phyloP scores from a whole-genome alignment of 1,140 invertebrate genomes.

The Drosophila ananassae region DNA sequence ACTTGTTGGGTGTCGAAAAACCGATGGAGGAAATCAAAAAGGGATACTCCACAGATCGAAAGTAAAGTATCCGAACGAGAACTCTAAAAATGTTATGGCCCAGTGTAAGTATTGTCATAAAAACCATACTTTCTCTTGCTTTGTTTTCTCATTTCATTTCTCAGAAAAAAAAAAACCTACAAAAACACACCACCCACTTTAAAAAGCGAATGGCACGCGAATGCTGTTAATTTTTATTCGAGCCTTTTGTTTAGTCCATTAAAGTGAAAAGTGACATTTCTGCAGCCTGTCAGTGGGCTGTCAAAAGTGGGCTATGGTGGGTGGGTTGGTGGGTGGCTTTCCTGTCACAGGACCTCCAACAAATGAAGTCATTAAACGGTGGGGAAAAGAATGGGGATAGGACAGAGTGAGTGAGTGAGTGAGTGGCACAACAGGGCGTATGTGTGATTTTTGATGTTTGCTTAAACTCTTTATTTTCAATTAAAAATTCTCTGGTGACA shows the following conservation, averaged over 20 bases:
- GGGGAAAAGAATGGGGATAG: neutral
- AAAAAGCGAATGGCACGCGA: constrained; percentile 12
- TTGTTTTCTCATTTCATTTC: neutral
- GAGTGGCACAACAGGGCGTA: constrained; percentile 32
- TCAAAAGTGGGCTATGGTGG: constrained; percentile 7
- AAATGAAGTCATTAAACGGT: constrained; percentile 50
- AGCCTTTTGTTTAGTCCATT: constrained; percentile 66
- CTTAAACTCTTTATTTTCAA: constrained; percentile 68
- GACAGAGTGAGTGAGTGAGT: no score
- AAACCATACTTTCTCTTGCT: constrained; percentile 11
- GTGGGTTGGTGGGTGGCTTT: neutral
- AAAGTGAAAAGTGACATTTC: constrained; percentile 63
- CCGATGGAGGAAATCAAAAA: constrained; percentile 9
- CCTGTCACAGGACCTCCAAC: neutral
- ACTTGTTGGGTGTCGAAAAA: constrained; percentile 41
- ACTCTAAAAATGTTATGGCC: constrained; percentile 19
- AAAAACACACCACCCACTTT: neutral
- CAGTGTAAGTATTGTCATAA: constrained; percentile 26
- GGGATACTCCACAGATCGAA: neutral
- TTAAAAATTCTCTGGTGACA: constrained; percentile 51
- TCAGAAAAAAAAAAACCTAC: neutral
- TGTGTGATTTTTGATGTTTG: constrained; percentile 65
- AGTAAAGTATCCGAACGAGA: neutral
- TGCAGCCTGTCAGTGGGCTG: constrained; percentile 49
- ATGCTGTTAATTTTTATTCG: constrained; percentile 63